These are phyloP conservation scores for Drosophila imparisetae DNA, from an alignment of 2,888 invertebrate genomes.

Conservation along the genomic window DNA sequence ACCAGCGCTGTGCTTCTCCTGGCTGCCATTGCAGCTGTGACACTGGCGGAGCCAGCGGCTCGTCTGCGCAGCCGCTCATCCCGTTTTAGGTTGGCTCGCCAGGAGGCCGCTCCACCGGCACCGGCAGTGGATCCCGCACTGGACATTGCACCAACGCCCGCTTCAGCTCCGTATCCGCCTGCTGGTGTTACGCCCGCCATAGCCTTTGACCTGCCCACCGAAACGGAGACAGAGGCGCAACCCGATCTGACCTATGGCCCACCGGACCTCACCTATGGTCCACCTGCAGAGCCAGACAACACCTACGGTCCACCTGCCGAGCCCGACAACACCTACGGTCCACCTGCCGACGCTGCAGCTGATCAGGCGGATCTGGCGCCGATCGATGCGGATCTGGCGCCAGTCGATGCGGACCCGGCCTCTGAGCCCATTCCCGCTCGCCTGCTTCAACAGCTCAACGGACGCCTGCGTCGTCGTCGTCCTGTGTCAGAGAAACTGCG, in stretches of 20 bases:
- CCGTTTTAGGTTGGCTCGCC: conserved; percentile 67
- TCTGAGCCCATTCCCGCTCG: conserved; percentile 68
- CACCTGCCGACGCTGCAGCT: conserved; percentile 50
- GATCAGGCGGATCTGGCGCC: conserved; percentile 49
- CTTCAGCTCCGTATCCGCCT: conserved; percentile 73
- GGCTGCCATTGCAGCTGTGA: conserved; percentile 51
- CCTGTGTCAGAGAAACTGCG: conserved; percentile 62
- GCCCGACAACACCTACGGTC: conserved; percentile 73
- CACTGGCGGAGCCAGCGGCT: conserved; percentile 61
- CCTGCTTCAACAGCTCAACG: conserved; percentile 64
- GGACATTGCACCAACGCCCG: conserved; percentile 49
- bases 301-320: conserved; percentile 66
- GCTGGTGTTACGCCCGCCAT: conserved; percentile 79
- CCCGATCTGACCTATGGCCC: conserved; percentile 76
- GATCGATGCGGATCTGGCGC: conserved; percentile 33
- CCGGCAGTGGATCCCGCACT: conserved; percentile 46
- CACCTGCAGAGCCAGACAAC: conserved; percentile 62
- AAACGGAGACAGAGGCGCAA: conserved; percentile 73
- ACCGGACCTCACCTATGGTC: conserved; percentile 59
- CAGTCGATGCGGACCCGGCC: conserved; percentile 41
- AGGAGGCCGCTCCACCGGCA: conserved; percentile 63
- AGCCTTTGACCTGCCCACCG: conserved; percentile 76
- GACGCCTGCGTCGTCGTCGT: conserved; percentile 60
- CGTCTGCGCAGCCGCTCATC: conserved; percentile 63
- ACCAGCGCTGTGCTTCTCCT: conserved; percentile 64